These are phyloP conservation scores for Blastobasis lacticolella DNA, from an alignment of 2,888 invertebrate genomes.

Conservation along the genomic window DNA sequence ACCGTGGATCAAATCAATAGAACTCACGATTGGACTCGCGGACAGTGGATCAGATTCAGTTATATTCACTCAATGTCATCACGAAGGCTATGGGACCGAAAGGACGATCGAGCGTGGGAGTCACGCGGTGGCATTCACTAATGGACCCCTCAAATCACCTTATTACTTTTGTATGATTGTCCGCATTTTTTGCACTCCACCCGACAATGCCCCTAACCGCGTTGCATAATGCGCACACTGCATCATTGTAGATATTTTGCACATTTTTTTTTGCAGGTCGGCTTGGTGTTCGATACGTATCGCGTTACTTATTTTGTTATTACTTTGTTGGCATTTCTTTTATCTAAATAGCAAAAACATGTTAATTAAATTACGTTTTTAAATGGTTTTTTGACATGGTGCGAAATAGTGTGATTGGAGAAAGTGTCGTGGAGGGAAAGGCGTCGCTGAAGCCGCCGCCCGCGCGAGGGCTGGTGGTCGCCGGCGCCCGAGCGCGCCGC, in stretches of 20 bases:
- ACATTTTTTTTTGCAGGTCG: slow-evolving; percentile 28
- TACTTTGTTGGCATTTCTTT: no score
- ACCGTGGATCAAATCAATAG: no score
- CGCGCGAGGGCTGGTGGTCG: not conserved
- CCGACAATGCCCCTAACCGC: slow-evolving; percentile 37
- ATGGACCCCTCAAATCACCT: slow-evolving; percentile 55
- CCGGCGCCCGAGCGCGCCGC: slow-evolving; percentile 17
- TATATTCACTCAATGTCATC: slow-evolving; percentile 2
- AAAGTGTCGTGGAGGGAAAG: not conserved
- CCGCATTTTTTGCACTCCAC: slow-evolving; percentile 38
- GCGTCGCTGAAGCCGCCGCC: slow-evolving; percentile 18
- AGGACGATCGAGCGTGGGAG: slow-evolving; percentile 54
- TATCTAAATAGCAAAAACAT: not conserved
- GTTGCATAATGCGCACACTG: slow-evolving; percentile 36
- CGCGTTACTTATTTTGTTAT: slow-evolving; percentile 8
- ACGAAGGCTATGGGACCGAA: not conserved
- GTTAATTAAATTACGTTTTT: not conserved
- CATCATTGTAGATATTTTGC: slow-evolving; percentile 16
- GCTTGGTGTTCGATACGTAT: slow-evolving; percentile 18
- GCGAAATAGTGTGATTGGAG: not conserved
- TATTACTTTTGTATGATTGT: slow-evolving; percentile 66
- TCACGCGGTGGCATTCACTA: slow-evolving; percentile 54
- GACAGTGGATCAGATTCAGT: no score
- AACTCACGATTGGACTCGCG: no score
- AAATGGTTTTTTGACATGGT: not conserved